Conservation (phyloP, 2,888 invertebrate genomes). For the Noctua comes region DNA sequence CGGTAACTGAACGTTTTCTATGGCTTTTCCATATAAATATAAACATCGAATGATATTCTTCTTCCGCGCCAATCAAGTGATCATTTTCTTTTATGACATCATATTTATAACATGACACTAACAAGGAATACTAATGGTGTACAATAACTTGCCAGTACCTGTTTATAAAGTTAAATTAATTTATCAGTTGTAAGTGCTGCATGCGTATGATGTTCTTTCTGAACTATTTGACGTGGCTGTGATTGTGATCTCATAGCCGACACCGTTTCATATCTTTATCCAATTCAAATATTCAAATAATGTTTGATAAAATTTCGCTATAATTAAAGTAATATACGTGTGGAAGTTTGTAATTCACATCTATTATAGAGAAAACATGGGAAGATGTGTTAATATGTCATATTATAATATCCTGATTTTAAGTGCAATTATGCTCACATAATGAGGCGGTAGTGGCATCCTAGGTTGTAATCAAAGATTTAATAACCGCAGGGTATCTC, state of each 20-base stretch:
- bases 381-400: constrained; percentile 44
- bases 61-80: constrained; percentile 55
- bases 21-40: constrained; percentile 25
- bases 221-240: constrained; percentile 27
- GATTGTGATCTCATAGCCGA: constrained; percentile 19
- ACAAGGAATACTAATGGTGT: constrained; percentile 67
- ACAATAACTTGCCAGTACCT: constrained; percentile 52
- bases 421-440: constrained; percentile 65
- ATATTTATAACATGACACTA: constrained; percentile 60
- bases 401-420: constrained; percentile 53
- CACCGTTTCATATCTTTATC: constrained; percentile 7
- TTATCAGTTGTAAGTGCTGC: constrained; percentile 51
- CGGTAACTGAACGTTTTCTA: constrained; percentile 22
- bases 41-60: constrained; percentile 34
- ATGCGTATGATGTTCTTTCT: constrained; percentile 54
- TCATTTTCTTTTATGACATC: constrained; percentile 63
- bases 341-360: constrained; percentile 13
- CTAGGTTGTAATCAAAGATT: constrained; percentile 72
- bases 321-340: not conserved
- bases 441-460: constrained; percentile 73
- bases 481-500: constrained; percentile 73
- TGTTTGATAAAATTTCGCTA: not conserved
- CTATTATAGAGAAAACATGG: constrained; percentile 9
- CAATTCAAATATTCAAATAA: constrained; percentile 11
- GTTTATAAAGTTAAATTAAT: constrained; percentile 66